These are phyloP conservation scores for Grallaria varia DNA, from an alignment of 2,113 vertebrate genomes.

Conservation along the genomic window DNA sequence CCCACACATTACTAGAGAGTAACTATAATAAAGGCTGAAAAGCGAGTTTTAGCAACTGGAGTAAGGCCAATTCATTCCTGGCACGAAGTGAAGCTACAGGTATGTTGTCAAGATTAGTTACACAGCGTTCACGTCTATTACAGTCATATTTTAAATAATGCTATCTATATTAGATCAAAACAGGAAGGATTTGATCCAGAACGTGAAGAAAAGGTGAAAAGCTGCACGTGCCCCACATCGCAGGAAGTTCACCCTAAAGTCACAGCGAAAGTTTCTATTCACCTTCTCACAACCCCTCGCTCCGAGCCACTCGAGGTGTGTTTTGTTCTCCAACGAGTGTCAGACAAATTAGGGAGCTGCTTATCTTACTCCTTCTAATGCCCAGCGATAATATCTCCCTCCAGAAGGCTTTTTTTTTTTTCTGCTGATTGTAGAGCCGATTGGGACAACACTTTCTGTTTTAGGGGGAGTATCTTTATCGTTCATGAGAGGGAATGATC, in stretches of 20 bases:
- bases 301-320: background rate
- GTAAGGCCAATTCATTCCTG: slow-evolving; percentile 55
- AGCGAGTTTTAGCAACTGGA: slow-evolving; percentile 50
- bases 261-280: background rate
- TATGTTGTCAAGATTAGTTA: slow-evolving; percentile 36
- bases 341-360: background rate
- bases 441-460: background rate
- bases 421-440: background rate
- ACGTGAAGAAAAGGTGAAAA: background rate
- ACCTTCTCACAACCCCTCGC: background rate
- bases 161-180: slow-evolving; percentile 14
- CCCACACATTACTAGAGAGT: slow-evolving; percentile 63
- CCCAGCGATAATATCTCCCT: rapidly evolving
- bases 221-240: background rate
- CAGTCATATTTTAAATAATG: background rate
- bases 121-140: background rate
- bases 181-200: slow-evolving; percentile 39
- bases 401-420: background rate
- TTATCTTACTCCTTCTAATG: background rate
- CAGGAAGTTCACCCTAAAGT: slow-evolving; percentile 24
- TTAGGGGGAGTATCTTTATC: background rate
- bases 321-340: background rate
- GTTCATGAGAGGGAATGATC: background rate
- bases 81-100: background rate
- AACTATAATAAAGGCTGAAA: slow-evolving; percentile 58